These are phyloP conservation scores for Drosophila athabasca DNA, from an alignment of 1,140 invertebrate species.

Conservation along the genomic window DNA sequence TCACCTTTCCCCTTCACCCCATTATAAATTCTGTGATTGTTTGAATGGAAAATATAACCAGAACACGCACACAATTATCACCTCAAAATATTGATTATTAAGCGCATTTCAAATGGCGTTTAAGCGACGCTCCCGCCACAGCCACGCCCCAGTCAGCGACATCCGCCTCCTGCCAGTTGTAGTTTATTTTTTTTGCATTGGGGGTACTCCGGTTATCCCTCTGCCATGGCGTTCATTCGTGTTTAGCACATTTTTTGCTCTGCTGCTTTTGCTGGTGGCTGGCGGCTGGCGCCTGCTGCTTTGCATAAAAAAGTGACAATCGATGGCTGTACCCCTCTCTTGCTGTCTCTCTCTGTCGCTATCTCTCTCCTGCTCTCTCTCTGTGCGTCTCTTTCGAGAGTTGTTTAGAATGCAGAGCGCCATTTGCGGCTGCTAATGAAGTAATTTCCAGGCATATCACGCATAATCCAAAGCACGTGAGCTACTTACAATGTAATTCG, in stretches of 20 bases:
- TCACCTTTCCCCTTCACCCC: neutral
- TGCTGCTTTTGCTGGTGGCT: constrained; percentile 50
- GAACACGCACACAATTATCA: constrained; percentile 77
- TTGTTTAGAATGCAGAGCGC: constrained; percentile 74
- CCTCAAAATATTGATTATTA: constrained; percentile 79
- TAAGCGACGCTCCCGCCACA: constrained; percentile 17
- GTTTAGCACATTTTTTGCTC: constrained; percentile 45
- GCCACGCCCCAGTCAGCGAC: constrained; percentile 6
- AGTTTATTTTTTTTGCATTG: too few relatives aligned
- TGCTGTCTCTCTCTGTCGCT: constrained; percentile 13
- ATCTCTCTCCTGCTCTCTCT: constrained; percentile 15
- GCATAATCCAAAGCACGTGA: constrained; percentile 80
- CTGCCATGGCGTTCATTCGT: constrained; percentile 17
- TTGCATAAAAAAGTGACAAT: constrained; percentile 77
- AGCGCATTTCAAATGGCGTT: constrained; percentile 67
- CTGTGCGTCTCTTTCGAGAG: constrained; percentile 27
- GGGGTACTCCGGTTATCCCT: neutral
- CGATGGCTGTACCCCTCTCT: constrained; percentile 9
- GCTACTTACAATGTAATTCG: constrained; percentile 82
- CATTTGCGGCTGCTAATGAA: constrained; percentile 80
- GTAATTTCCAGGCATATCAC: constrained; percentile 81
- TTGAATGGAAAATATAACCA: constrained; percentile 30
- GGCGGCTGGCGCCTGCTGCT: constrained; percentile 36
- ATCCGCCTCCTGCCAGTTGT: neutral
- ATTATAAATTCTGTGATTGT: constrained; percentile 16